These are phyloP conservation scores for Drosophila yakuba DNA, from an alignment of 1,140 invertebrate species.

Conservation along the genomic window DNA sequence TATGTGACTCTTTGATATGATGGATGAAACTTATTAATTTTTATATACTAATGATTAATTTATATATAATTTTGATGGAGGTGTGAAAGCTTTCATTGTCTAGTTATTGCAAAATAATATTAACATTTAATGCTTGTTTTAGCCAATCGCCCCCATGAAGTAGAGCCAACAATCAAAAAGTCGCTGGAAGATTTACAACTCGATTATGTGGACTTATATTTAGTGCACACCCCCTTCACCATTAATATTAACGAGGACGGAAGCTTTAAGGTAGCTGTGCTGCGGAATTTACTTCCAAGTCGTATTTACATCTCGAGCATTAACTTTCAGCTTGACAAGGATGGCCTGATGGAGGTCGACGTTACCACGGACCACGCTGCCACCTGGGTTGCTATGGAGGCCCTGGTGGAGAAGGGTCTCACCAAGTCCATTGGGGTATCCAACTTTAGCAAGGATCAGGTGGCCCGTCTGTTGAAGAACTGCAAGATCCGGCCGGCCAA, in stretches of 20 bases:
- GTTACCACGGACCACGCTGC: conserved; percentile 88
- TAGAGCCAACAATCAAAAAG: conserved; percentile 89
- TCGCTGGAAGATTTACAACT: conserved; percentile 91
- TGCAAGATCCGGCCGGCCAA: conserved; percentile 89
- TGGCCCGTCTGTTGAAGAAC: conserved; percentile 88
- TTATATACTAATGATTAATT: background rate
- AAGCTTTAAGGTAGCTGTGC: conserved; percentile 65
- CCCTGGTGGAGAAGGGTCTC: conserved; percentile 88
- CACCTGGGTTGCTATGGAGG: conserved; percentile 92
- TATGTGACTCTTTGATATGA: background rate
- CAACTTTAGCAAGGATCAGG: conserved; percentile 92
- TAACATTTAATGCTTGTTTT: background rate
- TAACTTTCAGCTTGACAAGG: conserved; percentile 84
- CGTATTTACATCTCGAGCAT: background rate
- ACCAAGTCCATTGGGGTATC: conserved; percentile 91
- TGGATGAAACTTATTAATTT: background rate
- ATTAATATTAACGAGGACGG: conserved; percentile 84
- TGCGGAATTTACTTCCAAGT: no score
- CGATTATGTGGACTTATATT: conserved; percentile 93
- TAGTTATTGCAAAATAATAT: background rate
- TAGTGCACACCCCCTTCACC: conserved; percentile 92
- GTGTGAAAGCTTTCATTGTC: no score
- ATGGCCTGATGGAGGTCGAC: conserved; percentile 89
- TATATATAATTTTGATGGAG: no score
- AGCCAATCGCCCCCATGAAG: conserved; percentile 89